A percentile compares a stretch with the other conserved stretches of the same genome.
Conservation (phyloP, 2,797 vertebrate species). For the Cephalopachus bancanus region DNA sequence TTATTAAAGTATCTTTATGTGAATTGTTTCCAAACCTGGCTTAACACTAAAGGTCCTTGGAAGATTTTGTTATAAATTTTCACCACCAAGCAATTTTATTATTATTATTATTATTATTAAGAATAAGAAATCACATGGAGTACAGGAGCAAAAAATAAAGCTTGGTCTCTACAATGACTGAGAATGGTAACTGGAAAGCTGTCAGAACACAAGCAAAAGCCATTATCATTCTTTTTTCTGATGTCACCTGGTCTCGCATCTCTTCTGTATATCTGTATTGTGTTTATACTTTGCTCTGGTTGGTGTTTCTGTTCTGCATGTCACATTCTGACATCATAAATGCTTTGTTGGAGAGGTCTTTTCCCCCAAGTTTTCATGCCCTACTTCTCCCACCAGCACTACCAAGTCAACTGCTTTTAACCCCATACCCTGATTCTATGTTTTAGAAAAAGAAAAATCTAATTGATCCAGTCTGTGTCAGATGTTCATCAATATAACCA, state of each 20-base stretch:
- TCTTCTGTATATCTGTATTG: background rate
- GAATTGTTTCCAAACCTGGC: background rate
- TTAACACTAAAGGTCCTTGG: background rate
- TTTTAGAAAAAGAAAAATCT: background rate
- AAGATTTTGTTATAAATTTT: background rate
- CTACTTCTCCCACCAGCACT: background rate
- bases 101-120: background rate
- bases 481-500: background rate
- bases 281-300: background rate
- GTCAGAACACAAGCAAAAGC: background rate
- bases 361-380: background rate
- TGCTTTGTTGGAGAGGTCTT: background rate
- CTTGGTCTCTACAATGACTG: background rate
- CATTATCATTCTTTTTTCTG: background rate
- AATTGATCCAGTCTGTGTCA: background rate
- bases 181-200: background rate
- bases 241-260: rapidly evolving
- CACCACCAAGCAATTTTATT: background rate
- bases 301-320: background rate
- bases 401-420: background rate
- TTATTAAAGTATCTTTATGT: background rate
- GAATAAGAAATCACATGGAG: background rate
- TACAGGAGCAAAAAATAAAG: background rate
- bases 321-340: background rate
- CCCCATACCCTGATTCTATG: background rate